Conservation (phyloP, 2,888 invertebrate genomes). For the Platycheirus rosarum region DNA sequence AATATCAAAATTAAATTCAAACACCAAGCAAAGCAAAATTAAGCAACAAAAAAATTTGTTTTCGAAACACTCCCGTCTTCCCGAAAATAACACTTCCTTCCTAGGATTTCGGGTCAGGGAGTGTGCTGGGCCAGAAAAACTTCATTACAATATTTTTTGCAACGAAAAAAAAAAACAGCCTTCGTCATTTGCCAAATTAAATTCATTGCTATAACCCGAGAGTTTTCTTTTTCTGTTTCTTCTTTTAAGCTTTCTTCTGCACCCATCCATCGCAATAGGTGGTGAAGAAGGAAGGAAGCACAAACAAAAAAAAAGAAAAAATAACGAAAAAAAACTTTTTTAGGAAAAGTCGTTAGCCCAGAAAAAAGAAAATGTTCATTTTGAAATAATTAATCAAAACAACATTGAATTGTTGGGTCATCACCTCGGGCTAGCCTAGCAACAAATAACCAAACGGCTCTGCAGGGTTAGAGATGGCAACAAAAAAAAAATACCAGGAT, state of each 20-base stretch:
- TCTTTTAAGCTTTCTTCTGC: slow-evolving; percentile 1
- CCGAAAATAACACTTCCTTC: slow-evolving; percentile 17
- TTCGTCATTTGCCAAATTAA: slow-evolving; percentile 72
- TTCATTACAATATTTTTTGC: slow-evolving; percentile 60
- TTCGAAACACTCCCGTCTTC: neutral
- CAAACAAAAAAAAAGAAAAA: too few relatives aligned
- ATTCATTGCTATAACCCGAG: slow-evolving; percentile 63
- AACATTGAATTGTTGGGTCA: slow-evolving; percentile 73
- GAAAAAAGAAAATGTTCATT: slow-evolving; percentile 70
- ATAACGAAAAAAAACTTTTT: slow-evolving; percentile 15
- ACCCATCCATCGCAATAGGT: slow-evolving; percentile 11
- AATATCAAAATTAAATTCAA: slow-evolving; percentile 69
- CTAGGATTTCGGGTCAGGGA: slow-evolving; percentile 8
- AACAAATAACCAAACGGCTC: slow-evolving; percentile 26
- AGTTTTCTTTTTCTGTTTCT: neutral
- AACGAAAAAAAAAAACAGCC: slow-evolving; percentile 52
- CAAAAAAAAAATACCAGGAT: neutral
- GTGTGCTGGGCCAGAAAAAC: slow-evolving; percentile 43
- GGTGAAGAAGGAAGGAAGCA: slow-evolving; percentile 4
- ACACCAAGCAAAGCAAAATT: slow-evolving; percentile 21
- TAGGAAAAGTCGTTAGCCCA: slow-evolving; percentile 69
- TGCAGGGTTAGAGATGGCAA: neutral
- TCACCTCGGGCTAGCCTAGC: slow-evolving; percentile 62
- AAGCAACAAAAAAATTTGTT: slow-evolving; percentile 14
- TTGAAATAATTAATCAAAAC: slow-evolving; percentile 74